Conservation (phyloP, 2,113 vertebrate genomes). For the Sander lucioperca region DNA sequence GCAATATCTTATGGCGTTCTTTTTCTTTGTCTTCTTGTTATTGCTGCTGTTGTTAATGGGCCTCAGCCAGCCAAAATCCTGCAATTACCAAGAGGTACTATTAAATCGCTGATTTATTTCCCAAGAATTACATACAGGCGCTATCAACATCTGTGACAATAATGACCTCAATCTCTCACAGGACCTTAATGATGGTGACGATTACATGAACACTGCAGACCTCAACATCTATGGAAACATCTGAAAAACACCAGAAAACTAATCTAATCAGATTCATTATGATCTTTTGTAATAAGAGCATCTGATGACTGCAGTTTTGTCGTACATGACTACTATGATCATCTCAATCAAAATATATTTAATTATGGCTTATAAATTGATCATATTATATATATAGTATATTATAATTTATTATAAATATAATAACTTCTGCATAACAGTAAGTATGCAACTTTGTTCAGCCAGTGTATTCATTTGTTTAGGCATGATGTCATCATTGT, state of each 20-base stretch:
- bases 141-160: neutral
- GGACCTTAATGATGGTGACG: slow-evolving; percentile 42
- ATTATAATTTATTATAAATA: too few relatives aligned
- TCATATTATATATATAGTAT: neutral
- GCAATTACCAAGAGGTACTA: slow-evolving; percentile 46
- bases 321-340: neutral
- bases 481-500: neutral
- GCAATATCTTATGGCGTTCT: neutral
- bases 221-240: slow-evolving; percentile 68
- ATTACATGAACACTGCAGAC: slow-evolving; percentile 63
- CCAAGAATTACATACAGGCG: neutral
- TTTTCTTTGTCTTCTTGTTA: slow-evolving; percentile 5
- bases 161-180: slow-evolving; percentile 16
- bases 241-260: slow-evolving; percentile 27
- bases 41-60: slow-evolving; percentile 6
- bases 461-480: neutral
- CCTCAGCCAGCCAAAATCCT: slow-evolving; percentile 54
- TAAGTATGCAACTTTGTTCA: neutral
- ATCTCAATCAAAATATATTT: neutral
- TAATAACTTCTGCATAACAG: too few relatives aligned
- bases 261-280: neutral
- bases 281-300: neutral
- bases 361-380: neutral
- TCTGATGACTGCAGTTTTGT: neutral
- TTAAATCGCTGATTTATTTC: neutral